These are phyloP conservation scores for Rhincodon typus DNA, from an alignment of 2,797 vertebrate genomes.

Conservation along the genomic window DNA sequence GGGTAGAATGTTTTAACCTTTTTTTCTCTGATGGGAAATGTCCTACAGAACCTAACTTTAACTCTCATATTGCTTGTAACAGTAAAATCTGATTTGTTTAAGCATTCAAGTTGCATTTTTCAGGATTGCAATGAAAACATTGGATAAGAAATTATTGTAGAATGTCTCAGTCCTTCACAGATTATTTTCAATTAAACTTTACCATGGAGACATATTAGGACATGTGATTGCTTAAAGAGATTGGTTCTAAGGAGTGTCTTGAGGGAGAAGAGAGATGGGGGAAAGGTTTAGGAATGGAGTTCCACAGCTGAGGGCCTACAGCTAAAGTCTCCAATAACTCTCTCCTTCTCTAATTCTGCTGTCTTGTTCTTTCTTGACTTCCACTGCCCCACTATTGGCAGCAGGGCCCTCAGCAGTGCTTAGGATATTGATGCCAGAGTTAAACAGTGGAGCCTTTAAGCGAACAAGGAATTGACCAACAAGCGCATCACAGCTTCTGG, in stretches of 20 bases:
- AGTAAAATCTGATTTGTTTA: neutral
- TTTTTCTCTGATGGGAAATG: neutral
- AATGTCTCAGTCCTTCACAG: neutral
- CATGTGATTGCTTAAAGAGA: neutral
- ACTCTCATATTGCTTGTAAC: neutral
- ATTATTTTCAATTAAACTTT: neutral
- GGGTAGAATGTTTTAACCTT: neutral
- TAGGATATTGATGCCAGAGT: neutral
- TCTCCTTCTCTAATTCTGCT: neutral
- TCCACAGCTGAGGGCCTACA: neutral
- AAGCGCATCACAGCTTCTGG: neutral
- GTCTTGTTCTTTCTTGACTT: neutral
- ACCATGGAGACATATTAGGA: neutral
- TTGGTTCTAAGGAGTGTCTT: neutral
- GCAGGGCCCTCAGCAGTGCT: neutral
- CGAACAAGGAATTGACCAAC: neutral
- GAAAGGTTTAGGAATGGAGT: neutral
- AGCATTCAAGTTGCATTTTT: neutral
- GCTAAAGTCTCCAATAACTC: neutral
- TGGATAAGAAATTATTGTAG: neutral
- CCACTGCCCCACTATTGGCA: neutral
- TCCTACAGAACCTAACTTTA: neutral
- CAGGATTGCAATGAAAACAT: neutral
- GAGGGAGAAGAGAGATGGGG: neutral
- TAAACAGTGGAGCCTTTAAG: neutral